Evolutionary conservation across 1,140 invertebrate genomes (phyloP).

Genomic region (Plectrocnemia conspersa): DNA sequence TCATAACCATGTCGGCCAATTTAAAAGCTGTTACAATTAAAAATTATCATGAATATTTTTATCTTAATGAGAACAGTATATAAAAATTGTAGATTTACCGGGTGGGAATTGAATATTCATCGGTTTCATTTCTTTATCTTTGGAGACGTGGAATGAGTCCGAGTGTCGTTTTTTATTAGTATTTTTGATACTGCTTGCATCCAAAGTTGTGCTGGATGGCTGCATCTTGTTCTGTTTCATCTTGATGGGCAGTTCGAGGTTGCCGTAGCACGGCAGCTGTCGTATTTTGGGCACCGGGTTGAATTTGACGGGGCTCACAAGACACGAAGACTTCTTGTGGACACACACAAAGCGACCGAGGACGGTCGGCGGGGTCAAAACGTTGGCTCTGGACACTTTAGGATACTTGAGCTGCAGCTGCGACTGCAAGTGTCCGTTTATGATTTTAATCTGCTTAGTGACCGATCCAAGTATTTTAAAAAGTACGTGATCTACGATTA

Average conservation of each 20-base stretch:
- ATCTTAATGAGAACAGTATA: too few relatives aligned
- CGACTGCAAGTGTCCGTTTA: conserved; percentile 45
- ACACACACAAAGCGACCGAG: conserved; percentile 38
- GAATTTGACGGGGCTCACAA: conserved; percentile 45
- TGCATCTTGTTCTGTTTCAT: conserved; percentile 42
- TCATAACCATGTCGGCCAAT: neutral
- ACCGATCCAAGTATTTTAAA: conserved; percentile 45
- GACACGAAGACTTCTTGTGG: conserved; percentile 38
- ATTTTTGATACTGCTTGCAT: conserved; percentile 7
- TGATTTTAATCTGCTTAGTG: conserved; percentile 44
- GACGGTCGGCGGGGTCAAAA: conserved; percentile 41
- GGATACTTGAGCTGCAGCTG: conserved; percentile 49
- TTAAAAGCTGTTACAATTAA: neutral
- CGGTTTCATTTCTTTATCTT: conserved; percentile 10
- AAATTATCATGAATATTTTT: neutral
- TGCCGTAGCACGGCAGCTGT: conserved; percentile 49
- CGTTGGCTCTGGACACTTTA: conserved; percentile 45
- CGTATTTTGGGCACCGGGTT: conserved; percentile 42
- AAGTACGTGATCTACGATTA: conserved; percentile 19
- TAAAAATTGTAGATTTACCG: too few relatives aligned
- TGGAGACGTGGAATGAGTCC: conserved; percentile 5
- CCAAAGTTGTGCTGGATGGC: conserved; percentile 6
- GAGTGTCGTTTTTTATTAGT: conserved; percentile 21
- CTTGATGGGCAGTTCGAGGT: conserved; percentile 46
- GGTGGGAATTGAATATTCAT: too few relatives aligned